A percentile compares a stretch with the other conserved stretches of the same genome.
Evolutionary conservation across 2,113 vertebrate species (phyloP).

Genomic region (Percina caprodes): DNA sequence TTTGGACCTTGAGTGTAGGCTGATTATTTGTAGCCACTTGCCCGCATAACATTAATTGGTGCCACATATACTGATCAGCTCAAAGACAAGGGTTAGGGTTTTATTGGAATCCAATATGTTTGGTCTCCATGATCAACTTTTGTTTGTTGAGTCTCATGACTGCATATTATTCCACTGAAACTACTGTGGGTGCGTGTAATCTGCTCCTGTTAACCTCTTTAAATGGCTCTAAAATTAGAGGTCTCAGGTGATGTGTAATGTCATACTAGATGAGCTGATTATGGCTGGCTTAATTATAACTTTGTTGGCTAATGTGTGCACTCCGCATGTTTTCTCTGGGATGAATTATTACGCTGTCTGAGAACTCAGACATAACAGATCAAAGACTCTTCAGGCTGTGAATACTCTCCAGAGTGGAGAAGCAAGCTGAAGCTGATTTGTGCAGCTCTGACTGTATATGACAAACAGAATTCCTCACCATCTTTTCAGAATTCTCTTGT

Average conservation of each 20-base stretch:
- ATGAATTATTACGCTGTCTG: constrained; percentile 65
- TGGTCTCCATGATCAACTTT: constrained; percentile 52
- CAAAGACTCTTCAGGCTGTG: constrained; percentile 52
- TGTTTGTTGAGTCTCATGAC: constrained; percentile 52
- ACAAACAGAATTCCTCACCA: constrained; percentile 53
- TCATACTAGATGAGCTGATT: constrained; percentile 79
- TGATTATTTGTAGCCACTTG: constrained; percentile 48
- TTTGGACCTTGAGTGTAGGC: constrained; percentile 26
- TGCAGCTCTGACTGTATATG: constrained; percentile 41
- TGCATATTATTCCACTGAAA: constrained; percentile 66
- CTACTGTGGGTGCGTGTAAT: constrained; percentile 56
- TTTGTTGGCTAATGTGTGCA: constrained; percentile 72
- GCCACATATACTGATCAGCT: constrained; percentile 39
- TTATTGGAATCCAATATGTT: constrained; percentile 52
- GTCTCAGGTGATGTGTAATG: constrained; percentile 79
- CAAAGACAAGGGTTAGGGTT: constrained; percentile 36
- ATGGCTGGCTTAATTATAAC: constrained; percentile 78
- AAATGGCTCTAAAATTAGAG: constrained; percentile 81
- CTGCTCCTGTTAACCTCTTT: constrained; percentile 75
- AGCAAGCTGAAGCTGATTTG: constrained; percentile 32
- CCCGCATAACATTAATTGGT: constrained; percentile 57
- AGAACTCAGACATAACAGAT: constrained; percentile 69
- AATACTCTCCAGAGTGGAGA: constrained; percentile 48
- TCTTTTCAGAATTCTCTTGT: constrained; percentile 51
- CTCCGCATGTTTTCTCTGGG: constrained; percentile 59